phyloP scores from a whole-genome alignment of 2,797 vertebrate species.

The Leptodactylus fallax region DNA sequence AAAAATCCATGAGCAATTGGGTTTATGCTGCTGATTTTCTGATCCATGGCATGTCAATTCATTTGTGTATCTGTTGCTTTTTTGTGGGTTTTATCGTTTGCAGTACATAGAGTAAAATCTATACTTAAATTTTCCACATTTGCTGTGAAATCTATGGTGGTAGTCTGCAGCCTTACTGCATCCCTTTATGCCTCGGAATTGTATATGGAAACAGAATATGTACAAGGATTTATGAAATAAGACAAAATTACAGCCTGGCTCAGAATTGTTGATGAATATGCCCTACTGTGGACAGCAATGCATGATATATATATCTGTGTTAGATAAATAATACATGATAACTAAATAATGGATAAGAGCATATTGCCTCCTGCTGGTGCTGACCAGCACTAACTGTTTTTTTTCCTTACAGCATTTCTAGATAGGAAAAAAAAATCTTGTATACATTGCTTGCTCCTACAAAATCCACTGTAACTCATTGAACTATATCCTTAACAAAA shows the following conservation, averaged over 20 bases:
- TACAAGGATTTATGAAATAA: neutral
- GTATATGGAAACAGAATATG: neutral
- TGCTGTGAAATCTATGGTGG: no score
- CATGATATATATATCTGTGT: neutral
- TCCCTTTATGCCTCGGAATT: no score
- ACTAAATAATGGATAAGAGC: neutral
- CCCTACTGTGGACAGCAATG: neutral
- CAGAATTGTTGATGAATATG: no score
- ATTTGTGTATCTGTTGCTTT: no score
- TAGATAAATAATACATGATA: neutral
- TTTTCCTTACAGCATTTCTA: neutral
- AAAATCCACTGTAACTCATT: conserved; percentile 17
- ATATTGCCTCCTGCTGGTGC: conserved; percentile 22
- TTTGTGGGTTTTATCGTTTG: no score
- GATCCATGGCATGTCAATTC: no score
- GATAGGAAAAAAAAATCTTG: neutral
- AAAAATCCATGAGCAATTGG: no score
- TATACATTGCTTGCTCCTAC: neutral
- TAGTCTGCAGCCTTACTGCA: no score
- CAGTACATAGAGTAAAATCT: no score
- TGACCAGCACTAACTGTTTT: neutral
- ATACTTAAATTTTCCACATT: no score
- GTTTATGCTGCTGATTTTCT: no score
- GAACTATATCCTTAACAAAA: conserved; percentile 18
- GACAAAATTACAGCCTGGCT: no score